Conservation (phyloP, 2,113 vertebrate species). For the Lamprotornis superbus region DNA sequence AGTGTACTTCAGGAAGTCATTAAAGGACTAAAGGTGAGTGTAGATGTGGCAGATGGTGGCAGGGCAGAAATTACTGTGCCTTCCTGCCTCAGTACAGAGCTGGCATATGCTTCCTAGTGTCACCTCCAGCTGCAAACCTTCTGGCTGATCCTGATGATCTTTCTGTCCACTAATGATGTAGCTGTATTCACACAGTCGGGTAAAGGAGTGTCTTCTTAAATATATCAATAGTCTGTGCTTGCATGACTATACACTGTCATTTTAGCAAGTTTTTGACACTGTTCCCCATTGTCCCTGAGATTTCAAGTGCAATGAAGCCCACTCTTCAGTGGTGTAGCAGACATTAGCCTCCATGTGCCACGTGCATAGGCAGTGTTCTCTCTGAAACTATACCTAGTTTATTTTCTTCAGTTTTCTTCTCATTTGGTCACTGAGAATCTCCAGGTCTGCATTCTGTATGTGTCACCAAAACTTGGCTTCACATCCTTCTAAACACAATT, state of each 20-base stretch:
- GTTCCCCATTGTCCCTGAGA: not conserved
- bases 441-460: not conserved
- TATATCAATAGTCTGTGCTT: not conserved
- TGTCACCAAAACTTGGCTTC: not conserved
- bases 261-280: not conserved
- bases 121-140: not conserved
- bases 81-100: not conserved
- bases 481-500: not conserved
- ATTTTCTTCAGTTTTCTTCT: not conserved
- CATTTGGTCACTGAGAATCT: not conserved
- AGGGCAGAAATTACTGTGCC: not conserved
- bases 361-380: not conserved
- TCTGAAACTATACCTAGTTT: not conserved
- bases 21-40: not conserved
- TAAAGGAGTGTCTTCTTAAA: not conserved
- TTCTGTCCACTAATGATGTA: not conserved
- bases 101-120: not conserved
- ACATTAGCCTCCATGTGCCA: accelerated
- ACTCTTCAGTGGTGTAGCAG: not conserved
- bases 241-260: not conserved
- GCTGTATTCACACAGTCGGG: not conserved
- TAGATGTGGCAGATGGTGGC: not conserved
- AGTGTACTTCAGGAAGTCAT: not conserved
- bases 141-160: not conserved
- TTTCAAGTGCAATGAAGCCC: not conserved